phyloP scores from a whole-genome alignment of 2,888 invertebrate species.

The Globia sparganii region DNA sequence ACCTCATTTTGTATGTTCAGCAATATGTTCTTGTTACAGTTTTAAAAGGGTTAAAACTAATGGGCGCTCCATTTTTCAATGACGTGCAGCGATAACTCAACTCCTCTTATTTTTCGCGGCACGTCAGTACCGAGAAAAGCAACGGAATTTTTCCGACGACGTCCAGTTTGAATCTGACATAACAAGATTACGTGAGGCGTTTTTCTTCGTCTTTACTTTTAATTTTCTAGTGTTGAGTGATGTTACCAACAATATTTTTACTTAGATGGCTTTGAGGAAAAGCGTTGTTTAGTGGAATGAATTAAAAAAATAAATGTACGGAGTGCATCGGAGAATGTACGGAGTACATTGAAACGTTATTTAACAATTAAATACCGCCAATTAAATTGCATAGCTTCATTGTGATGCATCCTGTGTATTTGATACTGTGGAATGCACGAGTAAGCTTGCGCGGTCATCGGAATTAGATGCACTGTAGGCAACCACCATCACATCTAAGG shows the following conservation, averaged over 20 bases:
- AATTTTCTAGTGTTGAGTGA: conserved; percentile 22
- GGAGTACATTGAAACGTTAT: background rate
- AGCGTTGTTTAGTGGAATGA: background rate
- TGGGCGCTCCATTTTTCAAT: conserved; percentile 42
- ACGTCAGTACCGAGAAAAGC: conserved; percentile 20
- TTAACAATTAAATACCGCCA: background rate
- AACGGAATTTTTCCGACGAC: conserved; percentile 28
- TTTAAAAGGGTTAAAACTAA: conserved; percentile 40
- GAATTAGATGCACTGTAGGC: background rate
- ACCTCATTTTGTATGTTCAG: conserved; percentile 42
- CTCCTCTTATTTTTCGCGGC: conserved; percentile 36
- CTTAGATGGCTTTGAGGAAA: background rate
- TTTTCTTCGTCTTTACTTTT: conserved; percentile 42
- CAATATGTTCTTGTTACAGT: conserved; percentile 46
- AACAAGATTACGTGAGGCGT: conserved; percentile 49
- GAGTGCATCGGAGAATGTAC: background rate
- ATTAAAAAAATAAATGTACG: background rate
- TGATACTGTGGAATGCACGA: background rate
- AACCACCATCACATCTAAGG: background rate
- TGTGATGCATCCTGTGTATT: too few relatives aligned
- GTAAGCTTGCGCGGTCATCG: background rate
- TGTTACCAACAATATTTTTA: conserved; percentile 10
- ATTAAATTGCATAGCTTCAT: too few relatives aligned
- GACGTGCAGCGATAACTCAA: conserved; percentile 24
- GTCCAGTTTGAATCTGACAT: conserved; percentile 53